Conservation (phyloP, 1,140 invertebrate genomes). For the Calycopis cecrops region DNA sequence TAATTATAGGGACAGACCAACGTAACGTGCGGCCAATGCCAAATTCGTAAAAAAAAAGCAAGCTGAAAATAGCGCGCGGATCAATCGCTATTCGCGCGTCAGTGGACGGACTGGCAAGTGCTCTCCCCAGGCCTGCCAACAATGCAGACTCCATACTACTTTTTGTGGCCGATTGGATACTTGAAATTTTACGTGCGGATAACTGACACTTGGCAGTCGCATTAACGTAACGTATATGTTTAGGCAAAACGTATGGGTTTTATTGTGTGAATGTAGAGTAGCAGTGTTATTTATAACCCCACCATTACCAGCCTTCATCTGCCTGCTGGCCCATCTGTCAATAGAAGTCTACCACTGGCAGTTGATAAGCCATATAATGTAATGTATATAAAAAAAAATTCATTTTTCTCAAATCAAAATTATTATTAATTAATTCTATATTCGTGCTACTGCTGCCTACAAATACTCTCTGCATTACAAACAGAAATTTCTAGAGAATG, state of each 20-base stretch:
- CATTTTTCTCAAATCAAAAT: too few relatives aligned
- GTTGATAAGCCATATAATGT: too few relatives aligned
- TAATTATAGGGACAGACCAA: constrained; percentile 13
- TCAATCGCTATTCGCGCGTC: constrained; percentile 39
- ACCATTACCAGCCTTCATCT: too few relatives aligned
- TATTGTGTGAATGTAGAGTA: too few relatives aligned
- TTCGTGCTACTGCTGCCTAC: too few relatives aligned
- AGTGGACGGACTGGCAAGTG: constrained; percentile 43
- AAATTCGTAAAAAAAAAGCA: constrained; percentile 10
- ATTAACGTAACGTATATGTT: not conserved
- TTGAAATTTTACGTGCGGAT: constrained; percentile 1
- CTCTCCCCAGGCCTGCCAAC: constrained; percentile 40
- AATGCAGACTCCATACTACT: constrained; percentile 25
- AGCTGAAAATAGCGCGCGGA: constrained; percentile 40
- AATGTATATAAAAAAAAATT: too few relatives aligned
- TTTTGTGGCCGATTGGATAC: constrained; percentile 19
- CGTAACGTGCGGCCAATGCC: not conserved
- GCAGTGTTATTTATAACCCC: too few relatives aligned
- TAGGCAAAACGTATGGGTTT: not conserved
- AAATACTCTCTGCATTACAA: too few relatives aligned
- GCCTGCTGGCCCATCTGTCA: too few relatives aligned
- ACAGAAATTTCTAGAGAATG: too few relatives aligned
- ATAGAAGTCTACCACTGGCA: too few relatives aligned
- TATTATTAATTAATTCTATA: too few relatives aligned
- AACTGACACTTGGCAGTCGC: not conserved